These are phyloP conservation scores for Orcinus orca DNA, from an alignment of 2,113 vertebrate species.

Conservation along the genomic window DNA sequence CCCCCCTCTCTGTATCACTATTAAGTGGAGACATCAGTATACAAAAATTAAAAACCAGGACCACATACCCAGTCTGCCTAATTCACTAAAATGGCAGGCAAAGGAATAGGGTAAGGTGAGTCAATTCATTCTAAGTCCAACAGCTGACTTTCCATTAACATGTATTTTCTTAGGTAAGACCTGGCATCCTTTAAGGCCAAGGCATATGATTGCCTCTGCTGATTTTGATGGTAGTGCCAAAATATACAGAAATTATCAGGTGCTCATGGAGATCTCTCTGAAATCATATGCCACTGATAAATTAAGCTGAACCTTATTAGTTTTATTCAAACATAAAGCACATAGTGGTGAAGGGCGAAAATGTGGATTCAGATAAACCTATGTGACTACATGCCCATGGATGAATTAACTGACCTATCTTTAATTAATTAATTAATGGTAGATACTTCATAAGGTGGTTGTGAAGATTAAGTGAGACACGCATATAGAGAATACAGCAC, in stretches of 20 bases:
- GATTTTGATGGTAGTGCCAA: not conserved
- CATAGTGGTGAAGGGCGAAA: not conserved
- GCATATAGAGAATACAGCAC: accelerated
- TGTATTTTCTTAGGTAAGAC: not conserved
- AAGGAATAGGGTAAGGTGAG: not conserved
- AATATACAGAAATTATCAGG: not conserved
- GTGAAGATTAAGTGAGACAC: not conserved
- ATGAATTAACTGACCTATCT: not conserved
- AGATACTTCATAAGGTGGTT: too few relatives aligned
- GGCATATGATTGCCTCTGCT: not conserved
- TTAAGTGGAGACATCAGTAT: not conserved
- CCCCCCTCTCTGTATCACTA: not conserved
- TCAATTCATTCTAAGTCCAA: not conserved
- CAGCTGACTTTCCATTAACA: not conserved
- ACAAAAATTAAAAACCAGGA: not conserved
- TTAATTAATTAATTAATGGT: not conserved
- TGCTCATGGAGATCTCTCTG: not conserved
- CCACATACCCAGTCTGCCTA: not conserved
- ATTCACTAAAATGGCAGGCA: not conserved
- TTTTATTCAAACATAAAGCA: not conserved
- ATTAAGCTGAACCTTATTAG: not conserved
- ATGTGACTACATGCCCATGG: not conserved
- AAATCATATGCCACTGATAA: not conserved
- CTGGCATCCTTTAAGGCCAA: not conserved
- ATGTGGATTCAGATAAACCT: not conserved